Evolutionary conservation across 2,797 vertebrate species (phyloP).

Genomic region (Triplophysa yarkandensis): DNA sequence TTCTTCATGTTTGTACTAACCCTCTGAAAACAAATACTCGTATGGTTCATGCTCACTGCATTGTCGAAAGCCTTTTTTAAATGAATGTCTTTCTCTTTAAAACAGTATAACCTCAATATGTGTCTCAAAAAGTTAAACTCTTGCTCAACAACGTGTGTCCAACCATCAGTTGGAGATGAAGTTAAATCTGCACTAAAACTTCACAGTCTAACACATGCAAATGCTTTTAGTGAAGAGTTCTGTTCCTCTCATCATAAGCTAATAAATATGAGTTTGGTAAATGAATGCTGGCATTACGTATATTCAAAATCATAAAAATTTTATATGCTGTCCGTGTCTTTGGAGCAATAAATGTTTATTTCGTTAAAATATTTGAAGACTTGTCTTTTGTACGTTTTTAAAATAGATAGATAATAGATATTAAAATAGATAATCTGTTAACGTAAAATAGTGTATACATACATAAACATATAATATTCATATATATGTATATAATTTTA

Average conservation of each 20-base stretch:
- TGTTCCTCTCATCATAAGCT: conserved; percentile 18
- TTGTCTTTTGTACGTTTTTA: not conserved
- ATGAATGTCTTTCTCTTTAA: not conserved
- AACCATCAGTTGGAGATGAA: not conserved
- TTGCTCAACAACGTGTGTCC: not conserved
- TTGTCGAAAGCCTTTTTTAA: no score
- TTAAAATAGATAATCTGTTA: no score
- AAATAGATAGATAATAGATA: no score
- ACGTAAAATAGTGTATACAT: no score
- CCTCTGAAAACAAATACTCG: not conserved
- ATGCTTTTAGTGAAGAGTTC: conserved; percentile 6
- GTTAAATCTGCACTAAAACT: not conserved
- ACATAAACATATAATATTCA: no score
- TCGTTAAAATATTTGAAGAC: conserved; percentile 29
- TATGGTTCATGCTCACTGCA: not conserved
- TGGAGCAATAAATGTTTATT: conserved; percentile 49
- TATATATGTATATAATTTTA: no score
- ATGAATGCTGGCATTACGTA: conserved; percentile 39
- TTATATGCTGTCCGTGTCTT: conserved; percentile 28
- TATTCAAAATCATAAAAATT: conserved; percentile 23
- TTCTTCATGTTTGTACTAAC: not conserved
- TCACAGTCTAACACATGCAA: not conserved
- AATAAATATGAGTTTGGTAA: conserved; percentile 29
- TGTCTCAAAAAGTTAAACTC: not conserved
- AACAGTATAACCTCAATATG: not conserved